phyloP scores from a whole-genome alignment of 2,888 invertebrate species.

The Venusia cambrica region DNA sequence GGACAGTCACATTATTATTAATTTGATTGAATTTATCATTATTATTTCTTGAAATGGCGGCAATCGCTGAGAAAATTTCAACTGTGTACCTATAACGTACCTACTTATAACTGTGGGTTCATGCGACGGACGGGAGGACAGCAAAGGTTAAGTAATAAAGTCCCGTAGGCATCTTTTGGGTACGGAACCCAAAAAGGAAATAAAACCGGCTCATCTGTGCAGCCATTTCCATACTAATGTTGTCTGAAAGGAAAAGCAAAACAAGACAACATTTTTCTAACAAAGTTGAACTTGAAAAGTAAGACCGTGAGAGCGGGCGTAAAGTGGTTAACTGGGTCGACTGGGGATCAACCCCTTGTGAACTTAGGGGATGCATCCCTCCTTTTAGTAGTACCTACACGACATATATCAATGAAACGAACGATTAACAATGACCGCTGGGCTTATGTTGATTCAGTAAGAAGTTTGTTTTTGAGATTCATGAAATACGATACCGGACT shows the following conservation, averaged over 20 bases:
- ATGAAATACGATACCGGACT: constrained; percentile 2
- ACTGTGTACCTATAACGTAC: too few species aligned
- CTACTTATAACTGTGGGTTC: too few species aligned
- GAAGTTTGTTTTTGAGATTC: constrained; percentile 1
- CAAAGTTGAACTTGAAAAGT: constrained; percentile 29
- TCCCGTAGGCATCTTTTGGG: too few species aligned
- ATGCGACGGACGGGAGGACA: too few species aligned
- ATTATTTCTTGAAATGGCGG: too few species aligned
- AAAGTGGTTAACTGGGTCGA: constrained; percentile 31
- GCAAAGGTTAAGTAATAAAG: too few species aligned
- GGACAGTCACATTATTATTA: too few species aligned
- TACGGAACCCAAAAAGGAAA: too few species aligned
- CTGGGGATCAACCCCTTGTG: constrained; percentile 27
- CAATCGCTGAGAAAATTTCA: too few species aligned
- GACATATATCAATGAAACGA: constrained; percentile 20
- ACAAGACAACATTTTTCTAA: constrained; percentile 20
- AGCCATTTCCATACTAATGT: constrained; percentile 1
- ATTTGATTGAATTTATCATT: too few species aligned
- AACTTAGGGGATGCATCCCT: constrained; percentile 26
- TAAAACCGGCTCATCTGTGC: too few species aligned
- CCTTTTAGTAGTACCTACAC: constrained; percentile 18
- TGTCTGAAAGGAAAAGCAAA: constrained; percentile 4
- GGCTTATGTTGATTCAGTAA: constrained; percentile 2
- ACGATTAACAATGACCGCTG: constrained; percentile 5
- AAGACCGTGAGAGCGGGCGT: constrained; percentile 21